phyloP scores from a whole-genome alignment of 2,797 vertebrate genomes.

The Tapirus indicus region DNA sequence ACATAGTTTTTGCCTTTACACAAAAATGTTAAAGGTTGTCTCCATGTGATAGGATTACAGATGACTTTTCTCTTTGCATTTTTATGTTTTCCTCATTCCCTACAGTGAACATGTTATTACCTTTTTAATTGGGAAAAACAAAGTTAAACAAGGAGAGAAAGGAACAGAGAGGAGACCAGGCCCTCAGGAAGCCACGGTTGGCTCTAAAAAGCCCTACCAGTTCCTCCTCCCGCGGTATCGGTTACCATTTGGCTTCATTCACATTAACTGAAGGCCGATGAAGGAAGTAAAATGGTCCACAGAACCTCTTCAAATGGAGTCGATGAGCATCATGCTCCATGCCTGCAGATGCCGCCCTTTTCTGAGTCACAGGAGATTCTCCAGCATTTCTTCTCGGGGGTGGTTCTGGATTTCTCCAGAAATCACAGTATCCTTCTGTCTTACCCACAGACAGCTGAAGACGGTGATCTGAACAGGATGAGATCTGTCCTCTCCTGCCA shows the following conservation, averaged over 20 bases:
- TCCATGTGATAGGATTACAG: background rate
- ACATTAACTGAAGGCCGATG: fast-evolving
- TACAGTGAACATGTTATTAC: background rate
- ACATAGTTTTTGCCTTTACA: fast-evolving
- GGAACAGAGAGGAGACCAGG: background rate
- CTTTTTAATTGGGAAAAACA: background rate
- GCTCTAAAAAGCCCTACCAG: fast-evolving
- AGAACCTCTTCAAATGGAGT: background rate
- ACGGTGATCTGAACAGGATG: no score
- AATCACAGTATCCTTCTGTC: background rate
- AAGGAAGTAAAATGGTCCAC: background rate
- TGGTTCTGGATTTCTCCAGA: background rate
- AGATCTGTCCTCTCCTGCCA: background rate
- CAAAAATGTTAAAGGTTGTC: background rate
- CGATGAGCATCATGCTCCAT: fast-evolving
- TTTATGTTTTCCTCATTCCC: background rate
- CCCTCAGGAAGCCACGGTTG: fast-evolving
- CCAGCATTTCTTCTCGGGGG: fast-evolving
- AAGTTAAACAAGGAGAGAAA: background rate
- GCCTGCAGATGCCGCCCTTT: background rate
- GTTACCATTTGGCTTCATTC: fast-evolving
- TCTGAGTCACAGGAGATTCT: background rate
- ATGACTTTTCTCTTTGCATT: background rate
- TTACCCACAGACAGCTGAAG: background rate
- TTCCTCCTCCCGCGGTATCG: fast-evolving